phyloP scores from a whole-genome alignment of 2,797 vertebrate species.

The Fringilla coelebs region DNA sequence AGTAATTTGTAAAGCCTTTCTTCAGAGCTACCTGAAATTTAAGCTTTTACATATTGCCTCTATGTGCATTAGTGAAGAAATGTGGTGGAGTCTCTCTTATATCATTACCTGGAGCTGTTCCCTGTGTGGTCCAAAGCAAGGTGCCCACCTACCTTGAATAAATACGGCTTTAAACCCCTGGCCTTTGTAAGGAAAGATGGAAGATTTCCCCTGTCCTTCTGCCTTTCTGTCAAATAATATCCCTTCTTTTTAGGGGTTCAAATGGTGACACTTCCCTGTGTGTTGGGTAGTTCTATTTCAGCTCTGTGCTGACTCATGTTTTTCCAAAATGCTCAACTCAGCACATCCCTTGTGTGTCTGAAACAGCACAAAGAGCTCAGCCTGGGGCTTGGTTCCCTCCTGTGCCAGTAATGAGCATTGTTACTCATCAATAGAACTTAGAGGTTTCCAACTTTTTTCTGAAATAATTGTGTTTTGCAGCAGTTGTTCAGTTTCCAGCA shows the following conservation, averaged over 20 bases:
- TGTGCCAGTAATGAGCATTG: neutral
- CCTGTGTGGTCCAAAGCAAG: neutral
- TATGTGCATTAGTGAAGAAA: neutral
- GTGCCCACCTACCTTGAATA: neutral
- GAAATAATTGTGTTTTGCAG: neutral
- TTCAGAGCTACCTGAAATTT: neutral
- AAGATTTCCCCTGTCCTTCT: neutral
- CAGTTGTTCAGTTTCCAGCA: neutral
- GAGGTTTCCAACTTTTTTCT: neutral
- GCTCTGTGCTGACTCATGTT: neutral
- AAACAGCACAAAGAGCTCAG: neutral
- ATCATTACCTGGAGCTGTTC: neutral
- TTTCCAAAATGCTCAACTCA: neutral
- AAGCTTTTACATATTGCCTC: neutral
- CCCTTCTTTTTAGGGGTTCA: neutral
- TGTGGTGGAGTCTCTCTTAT: neutral
- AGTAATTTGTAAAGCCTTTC: neutral
- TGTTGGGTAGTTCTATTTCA: neutral
- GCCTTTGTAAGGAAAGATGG: accelerated
- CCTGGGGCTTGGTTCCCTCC: neutral
- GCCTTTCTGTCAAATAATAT: neutral
- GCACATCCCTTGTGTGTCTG: neutral
- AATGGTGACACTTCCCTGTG: neutral
- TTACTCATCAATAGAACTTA: neutral
- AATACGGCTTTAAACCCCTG: neutral